Evolutionary conservation across 2,888 invertebrate species (phyloP).

Genomic region (Drosophila vallismaia): DNA sequence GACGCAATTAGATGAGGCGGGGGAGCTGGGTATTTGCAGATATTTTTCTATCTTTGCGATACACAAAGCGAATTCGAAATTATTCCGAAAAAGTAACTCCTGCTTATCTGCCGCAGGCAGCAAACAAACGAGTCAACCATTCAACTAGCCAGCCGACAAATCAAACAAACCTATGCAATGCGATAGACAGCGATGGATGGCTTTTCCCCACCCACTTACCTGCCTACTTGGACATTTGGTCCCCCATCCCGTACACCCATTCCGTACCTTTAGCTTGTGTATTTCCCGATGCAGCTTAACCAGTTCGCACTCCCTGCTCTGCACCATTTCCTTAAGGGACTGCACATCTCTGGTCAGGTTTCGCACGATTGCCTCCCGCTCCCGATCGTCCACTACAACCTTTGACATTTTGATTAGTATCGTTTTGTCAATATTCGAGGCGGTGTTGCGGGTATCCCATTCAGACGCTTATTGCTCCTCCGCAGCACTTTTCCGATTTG

Average conservation of each 20-base stretch:
- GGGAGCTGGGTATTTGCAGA: conserved; percentile 36
- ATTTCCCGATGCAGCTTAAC: conserved; percentile 87
- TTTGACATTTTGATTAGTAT: conserved; percentile 39
- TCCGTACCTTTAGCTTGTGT: conserved; percentile 85
- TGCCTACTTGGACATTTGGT: conserved; percentile 17
- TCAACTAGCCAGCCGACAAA: conserved; percentile 18
- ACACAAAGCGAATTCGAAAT: conserved; percentile 53
- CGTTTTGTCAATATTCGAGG: neutral
- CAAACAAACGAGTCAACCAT: conserved; percentile 43
- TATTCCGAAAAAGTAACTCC: conserved; percentile 54
- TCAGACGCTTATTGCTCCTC: conserved; percentile 16
- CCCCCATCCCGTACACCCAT: neutral
- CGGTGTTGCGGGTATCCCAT: conserved; percentile 16
- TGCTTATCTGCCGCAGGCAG: conserved; percentile 39
- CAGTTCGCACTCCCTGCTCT: conserved; percentile 86
- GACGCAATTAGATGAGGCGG: conserved; percentile 64
- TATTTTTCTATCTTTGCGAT: conserved; percentile 56
- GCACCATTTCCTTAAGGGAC: conserved; percentile 85
- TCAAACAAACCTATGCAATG: conserved; percentile 56
- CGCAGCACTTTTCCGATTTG: conserved; percentile 7
- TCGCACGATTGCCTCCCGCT: conserved; percentile 83
- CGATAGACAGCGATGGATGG: conserved; percentile 53
- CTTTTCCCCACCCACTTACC: conserved; percentile 6
- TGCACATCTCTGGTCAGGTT: conserved; percentile 85
- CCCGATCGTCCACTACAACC: conserved; percentile 53